Conservation (phyloP, 1,140 invertebrate species). For the Lasioglossum baleicum region DNA sequence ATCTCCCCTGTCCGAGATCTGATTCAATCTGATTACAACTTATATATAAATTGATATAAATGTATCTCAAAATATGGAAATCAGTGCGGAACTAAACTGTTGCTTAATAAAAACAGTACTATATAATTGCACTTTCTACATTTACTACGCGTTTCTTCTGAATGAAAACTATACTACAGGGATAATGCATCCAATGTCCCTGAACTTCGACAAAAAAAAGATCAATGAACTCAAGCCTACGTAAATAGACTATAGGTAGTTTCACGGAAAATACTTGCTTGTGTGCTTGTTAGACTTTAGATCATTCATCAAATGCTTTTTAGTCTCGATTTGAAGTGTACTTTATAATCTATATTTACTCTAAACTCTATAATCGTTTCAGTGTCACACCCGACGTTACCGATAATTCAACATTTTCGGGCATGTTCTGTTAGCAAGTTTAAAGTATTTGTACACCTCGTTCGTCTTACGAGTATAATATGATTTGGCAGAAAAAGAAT, state of each 20-base stretch:
- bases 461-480: no score
- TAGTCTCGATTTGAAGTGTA: no score
- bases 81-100: not conserved
- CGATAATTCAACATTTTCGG: no score
- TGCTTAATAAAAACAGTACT: not conserved
- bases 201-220: not conserved
- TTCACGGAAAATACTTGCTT: not conserved
- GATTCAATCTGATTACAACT: not conserved
- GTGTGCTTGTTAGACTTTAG: not conserved
- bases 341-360: no score
- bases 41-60: not conserved
- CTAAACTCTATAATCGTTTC: no score
- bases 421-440: no score
- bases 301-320: no score
- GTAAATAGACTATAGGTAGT: not conserved
- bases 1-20: not conserved
- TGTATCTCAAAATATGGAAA: not conserved
- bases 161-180: not conserved
- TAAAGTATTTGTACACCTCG: no score
- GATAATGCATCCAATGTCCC: not conserved
- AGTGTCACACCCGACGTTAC: no score
- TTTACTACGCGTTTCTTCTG: not conserved
- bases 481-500: no score
- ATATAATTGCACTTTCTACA: not conserved
- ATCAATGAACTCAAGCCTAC: conserved; percentile 6